Percentiles rank a stretch among this genome's conserved stretches.
Evolutionary conservation across 1,140 invertebrate genomes (phyloP).

Genomic region (Zophobas morio): DNA sequence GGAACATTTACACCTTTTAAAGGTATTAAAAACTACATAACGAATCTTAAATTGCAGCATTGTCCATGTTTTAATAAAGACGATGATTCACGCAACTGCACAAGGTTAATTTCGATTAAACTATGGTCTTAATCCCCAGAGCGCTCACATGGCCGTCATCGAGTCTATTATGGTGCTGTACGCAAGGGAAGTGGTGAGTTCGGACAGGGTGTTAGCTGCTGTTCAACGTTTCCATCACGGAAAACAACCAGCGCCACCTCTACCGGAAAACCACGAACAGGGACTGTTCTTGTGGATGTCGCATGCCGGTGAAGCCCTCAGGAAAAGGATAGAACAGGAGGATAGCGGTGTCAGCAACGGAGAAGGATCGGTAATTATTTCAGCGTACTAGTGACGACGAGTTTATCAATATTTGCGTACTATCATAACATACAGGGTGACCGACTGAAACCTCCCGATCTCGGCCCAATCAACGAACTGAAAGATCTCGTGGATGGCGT

Average conservation of each 20-base stretch:
- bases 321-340: constrained; percentile 73
- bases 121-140: constrained; percentile 73
- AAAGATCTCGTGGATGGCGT: constrained; percentile 93
- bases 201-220: constrained; percentile 89
- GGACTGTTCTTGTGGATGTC: constrained; percentile 94
- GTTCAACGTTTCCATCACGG: constrained; percentile 79
- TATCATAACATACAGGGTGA: constrained; percentile 61
- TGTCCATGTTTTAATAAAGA: constrained; percentile 14
- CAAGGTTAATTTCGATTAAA: constrained; percentile 33
- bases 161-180: constrained; percentile 97
- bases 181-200: constrained; percentile 92
- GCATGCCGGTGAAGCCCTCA: constrained; percentile 85
- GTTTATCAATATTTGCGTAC: no score
- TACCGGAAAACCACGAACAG: constrained; percentile 85
- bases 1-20: no score
- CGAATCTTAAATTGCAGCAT: not conserved
- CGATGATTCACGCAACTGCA: constrained; percentile 11
- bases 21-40: no score
- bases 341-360: constrained; percentile 61
- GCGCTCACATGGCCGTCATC: constrained; percentile 96
- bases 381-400: not conserved
- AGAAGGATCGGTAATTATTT: constrained; percentile 56
- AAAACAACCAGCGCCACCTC: constrained; percentile 68
- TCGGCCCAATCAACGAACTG: constrained; percentile 72
- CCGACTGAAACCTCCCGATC: constrained; percentile 67